phyloP scores from a whole-genome alignment of 2,888 invertebrate genomes.

The Drosophila putrida region DNA sequence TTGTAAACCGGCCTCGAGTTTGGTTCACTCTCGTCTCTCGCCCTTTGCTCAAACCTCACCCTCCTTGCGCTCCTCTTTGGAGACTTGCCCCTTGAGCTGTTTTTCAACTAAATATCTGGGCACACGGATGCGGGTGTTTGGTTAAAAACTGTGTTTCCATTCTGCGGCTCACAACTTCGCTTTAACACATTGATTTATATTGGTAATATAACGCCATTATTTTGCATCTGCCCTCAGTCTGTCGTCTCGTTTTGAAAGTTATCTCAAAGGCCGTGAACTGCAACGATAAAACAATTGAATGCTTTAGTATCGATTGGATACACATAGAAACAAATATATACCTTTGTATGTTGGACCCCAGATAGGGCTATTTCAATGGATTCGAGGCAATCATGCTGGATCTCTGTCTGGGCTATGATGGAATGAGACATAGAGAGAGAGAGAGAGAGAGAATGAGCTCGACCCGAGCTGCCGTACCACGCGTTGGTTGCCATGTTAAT shows the following conservation, averaged over 20 bases:
- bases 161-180: slow-evolving; percentile 37
- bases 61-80: slow-evolving; percentile 35
- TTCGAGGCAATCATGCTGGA: slow-evolving; percentile 44
- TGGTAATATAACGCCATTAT: slow-evolving; percentile 76
- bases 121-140: slow-evolving; percentile 63
- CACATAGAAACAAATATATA: not conserved
- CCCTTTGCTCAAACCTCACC: slow-evolving; percentile 50
- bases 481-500: slow-evolving; percentile 68
- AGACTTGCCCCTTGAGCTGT: slow-evolving; percentile 37
- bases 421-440: not conserved
- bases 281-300: slow-evolving; percentile 68
- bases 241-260: slow-evolving; percentile 49
- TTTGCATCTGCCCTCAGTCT: slow-evolving; percentile 54
- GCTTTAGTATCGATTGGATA: slow-evolving; percentile 11
- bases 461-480: slow-evolving; percentile 19
- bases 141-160: slow-evolving; percentile 26
- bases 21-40: slow-evolving; percentile 35
- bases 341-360: too few species aligned
- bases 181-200: slow-evolving; percentile 77
- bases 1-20: slow-evolving; percentile 58
- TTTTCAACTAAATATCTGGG: not conserved
- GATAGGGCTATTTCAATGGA: slow-evolving; percentile 13
- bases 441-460: not conserved
- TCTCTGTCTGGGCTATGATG: slow-evolving; percentile 1
- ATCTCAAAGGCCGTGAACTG: slow-evolving; percentile 69